These are phyloP conservation scores for Pseudoatta argentina DNA, from an alignment of 1,140 invertebrate genomes.

Conservation along the genomic window DNA sequence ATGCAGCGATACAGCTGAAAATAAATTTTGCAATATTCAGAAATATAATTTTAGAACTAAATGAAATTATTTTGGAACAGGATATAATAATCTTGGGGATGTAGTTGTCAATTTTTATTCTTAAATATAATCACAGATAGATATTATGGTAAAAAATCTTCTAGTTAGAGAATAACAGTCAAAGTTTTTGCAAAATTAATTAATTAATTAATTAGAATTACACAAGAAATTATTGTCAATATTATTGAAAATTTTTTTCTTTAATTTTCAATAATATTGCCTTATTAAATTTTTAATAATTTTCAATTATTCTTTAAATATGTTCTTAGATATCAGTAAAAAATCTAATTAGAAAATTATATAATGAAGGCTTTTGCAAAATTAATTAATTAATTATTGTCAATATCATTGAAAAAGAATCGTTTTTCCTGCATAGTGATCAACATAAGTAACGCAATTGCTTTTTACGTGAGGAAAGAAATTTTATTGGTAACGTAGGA, in stretches of 20 bases:
- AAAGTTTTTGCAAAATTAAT: not conserved
- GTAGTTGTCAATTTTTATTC: not conserved
- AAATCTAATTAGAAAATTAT: no score
- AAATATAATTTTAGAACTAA: not conserved
- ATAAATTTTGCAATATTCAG: not conserved
- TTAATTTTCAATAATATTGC: no score
- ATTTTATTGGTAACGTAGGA: slow-evolving; percentile 69
- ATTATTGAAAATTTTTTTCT: not conserved
- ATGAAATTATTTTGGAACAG: not conserved
- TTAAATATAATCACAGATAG: not conserved
- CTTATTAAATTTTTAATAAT: no score
- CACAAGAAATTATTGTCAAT: not conserved
- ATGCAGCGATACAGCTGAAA: not conserved
- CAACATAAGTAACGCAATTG: not conserved
- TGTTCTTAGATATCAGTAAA: no score
- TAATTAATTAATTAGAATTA: not conserved
- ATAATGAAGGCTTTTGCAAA: not conserved
- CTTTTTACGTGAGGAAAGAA: slow-evolving; percentile 59
- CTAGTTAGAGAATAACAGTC: not conserved
- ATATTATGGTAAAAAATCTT: not conserved
- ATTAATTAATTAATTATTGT: slow-evolving; percentile 1
- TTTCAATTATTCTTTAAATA: no score
- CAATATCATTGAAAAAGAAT: not conserved
- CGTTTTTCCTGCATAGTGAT: not conserved
- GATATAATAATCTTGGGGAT: not conserved